Base-by-base conservation (phyloP, 2,888 invertebrate genomes). In the Leptopilina myrica region DNA sequence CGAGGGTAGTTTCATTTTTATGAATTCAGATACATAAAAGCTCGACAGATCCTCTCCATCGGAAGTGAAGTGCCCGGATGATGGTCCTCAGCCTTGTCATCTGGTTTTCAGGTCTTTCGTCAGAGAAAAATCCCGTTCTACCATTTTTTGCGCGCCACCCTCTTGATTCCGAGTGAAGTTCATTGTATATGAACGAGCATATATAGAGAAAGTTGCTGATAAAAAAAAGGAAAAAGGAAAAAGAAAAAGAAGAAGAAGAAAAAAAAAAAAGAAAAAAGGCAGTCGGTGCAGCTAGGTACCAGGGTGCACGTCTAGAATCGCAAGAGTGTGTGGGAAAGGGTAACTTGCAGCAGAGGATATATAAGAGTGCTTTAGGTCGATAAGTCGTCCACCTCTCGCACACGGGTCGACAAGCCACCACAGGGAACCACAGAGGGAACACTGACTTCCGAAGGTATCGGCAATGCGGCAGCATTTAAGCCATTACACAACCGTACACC, bases 381-480 rank as follows among this genome's bases (percentile, higher is more conserved):
- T 69, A 69, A 69, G 69, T 49, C 69, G 69, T 69, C 69, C 69
- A 69, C 69, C 69, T 49, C 53, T 69, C 5, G 14, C 53, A 46
- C 15, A 12, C 26, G 69, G 69, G 69, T 69, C 69, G 69, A 69
- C 69, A 26, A 12, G 69, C 67, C 49, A 12, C 49, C 49, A 49
- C 49, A 69, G 49, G 67, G 67, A 46, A 69, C 49, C 12, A 12
- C 49, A 49, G 26, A 69, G 49, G 67, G 67, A 46, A 69, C 49
- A 69, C 49, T 69, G 67, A 69, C 67, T 69, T 69, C 20, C 46
- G 67, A 49, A 53, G 46, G 69, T 49, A 69, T 69, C 69, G 69
- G 69, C 69, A 69, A 69, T 69, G 69, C 69, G 53, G 69, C 20
- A 69, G 69, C 49, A 69, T 69, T 69, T 69, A 53, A 69, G 49